Conservation (phyloP, 2,797 vertebrate species). For the Liasis olivaceus region DNA sequence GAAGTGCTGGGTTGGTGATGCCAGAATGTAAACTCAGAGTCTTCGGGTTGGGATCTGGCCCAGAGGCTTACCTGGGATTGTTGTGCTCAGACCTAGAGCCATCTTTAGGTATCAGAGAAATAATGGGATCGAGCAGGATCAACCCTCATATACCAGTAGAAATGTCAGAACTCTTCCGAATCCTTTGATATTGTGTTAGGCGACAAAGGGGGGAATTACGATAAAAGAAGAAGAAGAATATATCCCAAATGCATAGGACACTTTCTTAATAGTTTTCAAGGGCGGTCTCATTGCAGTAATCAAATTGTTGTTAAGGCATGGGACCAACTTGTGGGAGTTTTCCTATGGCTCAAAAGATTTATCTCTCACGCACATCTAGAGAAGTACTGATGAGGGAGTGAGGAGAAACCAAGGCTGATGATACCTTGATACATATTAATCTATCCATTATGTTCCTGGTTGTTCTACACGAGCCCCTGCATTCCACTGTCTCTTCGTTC, state of each 20-base stretch:
- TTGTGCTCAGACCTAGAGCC: background rate
- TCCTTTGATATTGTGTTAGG: background rate
- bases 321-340: background rate
- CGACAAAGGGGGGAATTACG: background rate
- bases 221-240: background rate
- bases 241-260: background rate
- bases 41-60: background rate
- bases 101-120: background rate
- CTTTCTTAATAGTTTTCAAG: background rate
- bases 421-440: slow-evolving; percentile 36
- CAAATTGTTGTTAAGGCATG: background rate
- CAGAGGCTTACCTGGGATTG: background rate
- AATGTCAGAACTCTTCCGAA: background rate
- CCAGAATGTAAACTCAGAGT: background rate
- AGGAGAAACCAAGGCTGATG: background rate
- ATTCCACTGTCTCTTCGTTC: slow-evolving; percentile 72
- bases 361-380: background rate
- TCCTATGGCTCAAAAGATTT: background rate
- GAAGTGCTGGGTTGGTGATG: background rate
- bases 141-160: background rate
- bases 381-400: background rate
- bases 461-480: slow-evolving; percentile 57
- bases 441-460: slow-evolving; percentile 49
- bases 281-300: background rate
- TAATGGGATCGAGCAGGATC: background rate